Percentiles rank a stretch among this genome's conserved stretches.
Evolutionary conservation across 2,113 vertebrate species (phyloP).

Genomic region (Embiotoca jacksoni): DNA sequence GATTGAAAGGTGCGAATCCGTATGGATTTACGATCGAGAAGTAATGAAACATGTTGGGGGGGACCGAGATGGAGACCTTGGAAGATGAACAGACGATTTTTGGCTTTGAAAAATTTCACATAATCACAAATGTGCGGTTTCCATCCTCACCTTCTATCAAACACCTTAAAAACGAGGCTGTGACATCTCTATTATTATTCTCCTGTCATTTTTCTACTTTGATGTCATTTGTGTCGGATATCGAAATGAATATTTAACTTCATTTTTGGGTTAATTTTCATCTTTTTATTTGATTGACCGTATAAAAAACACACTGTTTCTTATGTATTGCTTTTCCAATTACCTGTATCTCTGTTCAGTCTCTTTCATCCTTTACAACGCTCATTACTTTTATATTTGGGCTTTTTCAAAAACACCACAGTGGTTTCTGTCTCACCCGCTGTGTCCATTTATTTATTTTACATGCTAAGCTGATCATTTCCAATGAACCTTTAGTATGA

Average conservation of each 20-base stretch:
- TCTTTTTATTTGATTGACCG: no score
- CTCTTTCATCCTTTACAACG: slow-evolving; percentile 1
- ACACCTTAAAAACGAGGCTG: slow-evolving; percentile 17
- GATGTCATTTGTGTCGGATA: not conserved
- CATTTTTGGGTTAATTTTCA: not conserved
- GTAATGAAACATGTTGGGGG: slow-evolving; percentile 62
- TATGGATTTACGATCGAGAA: slow-evolving; percentile 57
- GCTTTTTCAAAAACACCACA: not conserved
- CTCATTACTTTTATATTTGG: not conserved
- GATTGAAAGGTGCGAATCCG: slow-evolving; percentile 72
- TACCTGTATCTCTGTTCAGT: slow-evolving; percentile 19
- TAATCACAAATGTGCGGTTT: slow-evolving; percentile 50
- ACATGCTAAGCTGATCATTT: no score
- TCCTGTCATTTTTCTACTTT: not conserved
- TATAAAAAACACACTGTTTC: no score
- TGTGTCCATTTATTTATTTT: not conserved
- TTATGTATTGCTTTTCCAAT: not conserved
- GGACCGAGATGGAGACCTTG: slow-evolving; percentile 39
- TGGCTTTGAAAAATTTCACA: slow-evolving; percentile 41
- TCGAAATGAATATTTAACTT: not conserved
- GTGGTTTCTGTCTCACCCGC: slow-evolving; percentile 7
- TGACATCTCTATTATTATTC: slow-evolving; percentile 16
- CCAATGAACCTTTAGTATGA: no score
- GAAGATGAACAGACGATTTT: slow-evolving; percentile 43
- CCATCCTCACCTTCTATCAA: slow-evolving; percentile 25